phyloP scores from a whole-genome alignment of 2,797 vertebrate species.

The Ptychadena robeensis region DNA sequence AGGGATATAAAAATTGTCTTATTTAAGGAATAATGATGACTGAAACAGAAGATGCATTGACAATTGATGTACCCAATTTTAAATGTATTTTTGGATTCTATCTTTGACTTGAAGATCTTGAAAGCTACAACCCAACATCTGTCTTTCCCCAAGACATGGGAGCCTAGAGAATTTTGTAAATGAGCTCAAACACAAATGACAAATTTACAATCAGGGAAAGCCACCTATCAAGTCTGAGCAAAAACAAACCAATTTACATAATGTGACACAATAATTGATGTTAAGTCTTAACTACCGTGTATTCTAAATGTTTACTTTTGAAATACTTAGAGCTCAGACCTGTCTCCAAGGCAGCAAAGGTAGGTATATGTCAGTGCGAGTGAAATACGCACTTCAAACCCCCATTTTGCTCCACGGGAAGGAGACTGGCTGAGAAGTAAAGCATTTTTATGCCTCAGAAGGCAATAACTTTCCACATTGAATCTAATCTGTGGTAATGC shows the following conservation, averaged over 20 bases:
- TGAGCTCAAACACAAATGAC: background rate
- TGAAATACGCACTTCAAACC: background rate
- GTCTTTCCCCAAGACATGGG: background rate
- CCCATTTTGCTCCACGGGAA: slow-evolving; percentile 9
- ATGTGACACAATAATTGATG: background rate
- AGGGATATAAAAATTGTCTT: too few species aligned
- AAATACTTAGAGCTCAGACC: background rate
- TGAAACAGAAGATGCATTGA: background rate
- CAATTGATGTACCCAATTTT: background rate
- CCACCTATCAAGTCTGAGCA: background rate
- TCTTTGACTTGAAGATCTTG: background rate
- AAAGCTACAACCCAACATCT: background rate
- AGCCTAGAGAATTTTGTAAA: background rate
- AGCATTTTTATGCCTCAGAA: slow-evolving; percentile 52
- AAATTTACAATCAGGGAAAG: background rate
- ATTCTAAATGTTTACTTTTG: background rate
- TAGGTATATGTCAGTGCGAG: background rate
- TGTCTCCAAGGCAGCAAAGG: background rate
- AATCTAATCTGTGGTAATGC: slow-evolving; percentile 54
- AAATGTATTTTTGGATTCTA: background rate
- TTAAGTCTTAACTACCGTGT: background rate
- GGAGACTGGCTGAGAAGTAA: slow-evolving; percentile 30
- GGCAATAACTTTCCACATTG: slow-evolving; percentile 51
- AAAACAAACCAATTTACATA: background rate
- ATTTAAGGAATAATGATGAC: too few species aligned